A percentile compares a stretch with the other conserved stretches of the same genome.
Evolutionary conservation across 2,888 invertebrate species (phyloP).

Genomic region (Troilus luridus): DNA sequence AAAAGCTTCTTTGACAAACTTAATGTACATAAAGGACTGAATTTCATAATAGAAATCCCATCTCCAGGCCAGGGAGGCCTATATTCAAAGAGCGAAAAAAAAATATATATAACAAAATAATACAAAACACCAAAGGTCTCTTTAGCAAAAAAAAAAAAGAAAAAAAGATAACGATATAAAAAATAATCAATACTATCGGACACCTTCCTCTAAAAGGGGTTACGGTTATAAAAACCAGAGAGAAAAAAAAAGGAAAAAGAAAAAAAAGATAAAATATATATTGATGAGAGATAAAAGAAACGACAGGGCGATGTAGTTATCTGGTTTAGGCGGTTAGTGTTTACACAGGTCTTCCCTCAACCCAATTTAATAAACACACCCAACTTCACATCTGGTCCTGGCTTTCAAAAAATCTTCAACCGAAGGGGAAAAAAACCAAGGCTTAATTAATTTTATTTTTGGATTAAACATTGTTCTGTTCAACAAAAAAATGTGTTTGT

Average conservation of each 20-base stretch:
- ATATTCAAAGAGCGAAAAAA: neutral
- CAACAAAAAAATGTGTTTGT: too few relatives aligned
- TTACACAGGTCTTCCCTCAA: neutral
- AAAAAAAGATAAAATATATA: neutral
- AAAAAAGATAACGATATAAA: neutral
- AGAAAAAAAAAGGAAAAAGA: neutral
- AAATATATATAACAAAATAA: neutral
- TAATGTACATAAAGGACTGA: neutral
- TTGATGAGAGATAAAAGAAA: constrained; percentile 8
- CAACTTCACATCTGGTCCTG: neutral
- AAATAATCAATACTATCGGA: neutral
- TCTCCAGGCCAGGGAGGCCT: neutral
- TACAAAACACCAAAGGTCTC: neutral
- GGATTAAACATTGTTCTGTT: too few relatives aligned
- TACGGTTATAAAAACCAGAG: neutral
- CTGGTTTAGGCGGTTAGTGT: neutral
- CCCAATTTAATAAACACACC: neutral
- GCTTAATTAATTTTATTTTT: too few relatives aligned
- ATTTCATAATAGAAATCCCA: neutral
- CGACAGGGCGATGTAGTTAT: neutral
- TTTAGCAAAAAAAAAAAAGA: neutral
- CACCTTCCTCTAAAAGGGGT: neutral
- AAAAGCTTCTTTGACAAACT: neutral
- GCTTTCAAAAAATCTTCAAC: neutral
- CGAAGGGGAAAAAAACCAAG: neutral